phyloP scores from a whole-genome alignment of 2,113 vertebrate genomes.

The Phyllostomus discolor region DNA sequence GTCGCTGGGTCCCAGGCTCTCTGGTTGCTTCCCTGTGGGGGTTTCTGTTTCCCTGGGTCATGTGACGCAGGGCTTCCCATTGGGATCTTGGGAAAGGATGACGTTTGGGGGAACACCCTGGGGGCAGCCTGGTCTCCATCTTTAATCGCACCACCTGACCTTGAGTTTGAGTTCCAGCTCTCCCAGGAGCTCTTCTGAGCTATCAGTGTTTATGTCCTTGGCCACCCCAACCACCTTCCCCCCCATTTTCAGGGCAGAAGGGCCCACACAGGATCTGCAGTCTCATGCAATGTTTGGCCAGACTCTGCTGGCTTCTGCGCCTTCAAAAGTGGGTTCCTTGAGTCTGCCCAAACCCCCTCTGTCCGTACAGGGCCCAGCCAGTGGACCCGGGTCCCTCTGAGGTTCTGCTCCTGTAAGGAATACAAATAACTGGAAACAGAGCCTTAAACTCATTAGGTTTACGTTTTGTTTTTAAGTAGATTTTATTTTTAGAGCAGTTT shows the following conservation, averaged over 20 bases:
- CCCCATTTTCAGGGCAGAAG: not conserved
- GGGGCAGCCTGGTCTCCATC: not conserved
- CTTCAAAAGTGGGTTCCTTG: not conserved
- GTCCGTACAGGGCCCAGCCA: not conserved
- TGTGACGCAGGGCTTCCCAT: not conserved
- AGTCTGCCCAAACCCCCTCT: not conserved
- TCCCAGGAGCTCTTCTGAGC: not conserved
- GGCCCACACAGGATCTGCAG: not conserved
- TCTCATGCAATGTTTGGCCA: not conserved
- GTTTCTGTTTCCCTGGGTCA: not conserved
- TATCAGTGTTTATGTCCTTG: not conserved
- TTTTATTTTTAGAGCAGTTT: not conserved
- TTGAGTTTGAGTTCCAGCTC: not conserved
- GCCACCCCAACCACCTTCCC: not conserved
- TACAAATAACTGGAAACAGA: not conserved
- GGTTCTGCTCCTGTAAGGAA: not conserved
- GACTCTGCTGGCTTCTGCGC: not conserved
- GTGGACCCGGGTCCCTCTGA: not conserved
- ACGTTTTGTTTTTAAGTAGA: not conserved
- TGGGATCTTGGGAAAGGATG: not conserved
- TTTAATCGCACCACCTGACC: not conserved
- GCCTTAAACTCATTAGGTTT: not conserved
- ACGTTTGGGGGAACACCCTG: not conserved
- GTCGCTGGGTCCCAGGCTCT: not conserved
- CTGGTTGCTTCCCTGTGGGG: not conserved